Evolutionary conservation across 2,113 vertebrate genomes (phyloP).

Genomic region (Amphiprion ocellaris): DNA sequence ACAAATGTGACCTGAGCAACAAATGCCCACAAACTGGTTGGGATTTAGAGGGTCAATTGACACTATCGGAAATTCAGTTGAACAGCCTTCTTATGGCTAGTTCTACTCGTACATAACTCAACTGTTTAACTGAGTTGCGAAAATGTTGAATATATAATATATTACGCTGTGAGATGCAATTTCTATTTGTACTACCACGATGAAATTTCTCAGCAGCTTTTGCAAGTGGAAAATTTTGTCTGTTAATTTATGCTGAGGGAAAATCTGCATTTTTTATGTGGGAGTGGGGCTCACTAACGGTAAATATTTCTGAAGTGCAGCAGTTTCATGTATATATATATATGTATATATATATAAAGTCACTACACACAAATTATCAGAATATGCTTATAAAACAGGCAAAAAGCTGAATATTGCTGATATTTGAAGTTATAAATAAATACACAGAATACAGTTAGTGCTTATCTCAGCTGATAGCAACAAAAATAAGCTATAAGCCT

Average conservation of each 20-base stretch:
- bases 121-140: neutral
- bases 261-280: neutral
- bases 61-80: no score
- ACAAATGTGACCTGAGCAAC: no score
- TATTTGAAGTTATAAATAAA: neutral
- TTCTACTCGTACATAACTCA: no score
- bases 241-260: neutral
- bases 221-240: neutral
- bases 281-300: neutral
- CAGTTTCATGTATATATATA: neutral
- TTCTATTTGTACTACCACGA: neutral
- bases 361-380: neutral
- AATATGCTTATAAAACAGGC: neutral
- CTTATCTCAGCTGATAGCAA: slow-evolving; percentile 17
- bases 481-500: neutral
- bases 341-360: no score
- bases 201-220: neutral
- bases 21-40: no score
- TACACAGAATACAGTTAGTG: neutral
- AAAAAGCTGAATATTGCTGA: neutral
- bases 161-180: neutral
- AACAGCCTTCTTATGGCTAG: no score
- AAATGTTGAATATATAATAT: neutral
- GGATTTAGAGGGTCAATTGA: no score
- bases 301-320: neutral